Evolutionary conservation across 1,140 invertebrate species (phyloP), one percentile per base, ranked within the genome.

Genomic region (Episyrphus balteatus): DNA sequence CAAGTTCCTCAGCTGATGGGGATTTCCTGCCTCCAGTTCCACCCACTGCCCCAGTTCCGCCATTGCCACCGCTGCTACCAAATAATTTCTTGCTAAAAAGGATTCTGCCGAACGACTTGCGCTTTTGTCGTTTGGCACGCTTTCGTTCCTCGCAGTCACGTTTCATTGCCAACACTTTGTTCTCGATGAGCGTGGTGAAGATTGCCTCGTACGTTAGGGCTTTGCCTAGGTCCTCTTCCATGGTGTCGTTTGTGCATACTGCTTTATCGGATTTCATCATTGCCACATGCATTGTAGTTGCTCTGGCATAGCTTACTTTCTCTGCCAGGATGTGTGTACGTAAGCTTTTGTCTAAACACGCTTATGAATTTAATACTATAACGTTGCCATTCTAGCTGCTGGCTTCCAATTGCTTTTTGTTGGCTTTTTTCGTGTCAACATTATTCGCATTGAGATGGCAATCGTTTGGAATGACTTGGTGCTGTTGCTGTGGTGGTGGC

Each of bases 91-190:
- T 54, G 0, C 55, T 51, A 48, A 65, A 44, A 17, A 66, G 46
- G 21, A 68, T 61, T 13, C 59, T 54, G 2, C 65, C 59, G 41
- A 68, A 62, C 5, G 64, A 63, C 21, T 50, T 56, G 0, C 64
- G 55, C 42, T 60, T 59, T 47, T 60, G 53, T 13, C 62, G 52
- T 46, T 67, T 68, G 17, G 58, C 51, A 2, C 52, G 51, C 51
- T 64, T 62, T 13, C 63, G 61, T 49, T 66, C 62, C 47, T 68
- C 62, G 37, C 64, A 68, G 39, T 68, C 66, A 9, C 61, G 55
- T 46, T 66, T 66, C 34, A 68, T 64, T 19, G 58, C 59, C 47
- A 62, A 55, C 56, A 67, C 61, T 53, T 68, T 68, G 51, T 67
- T 62, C 52, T 68, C 57, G 38, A 68, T 55, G 37, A 68, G 48